Evolutionary conservation across 2,113 vertebrate genomes (phyloP).

Genomic region (Pristiophorus japonicus): DNA sequence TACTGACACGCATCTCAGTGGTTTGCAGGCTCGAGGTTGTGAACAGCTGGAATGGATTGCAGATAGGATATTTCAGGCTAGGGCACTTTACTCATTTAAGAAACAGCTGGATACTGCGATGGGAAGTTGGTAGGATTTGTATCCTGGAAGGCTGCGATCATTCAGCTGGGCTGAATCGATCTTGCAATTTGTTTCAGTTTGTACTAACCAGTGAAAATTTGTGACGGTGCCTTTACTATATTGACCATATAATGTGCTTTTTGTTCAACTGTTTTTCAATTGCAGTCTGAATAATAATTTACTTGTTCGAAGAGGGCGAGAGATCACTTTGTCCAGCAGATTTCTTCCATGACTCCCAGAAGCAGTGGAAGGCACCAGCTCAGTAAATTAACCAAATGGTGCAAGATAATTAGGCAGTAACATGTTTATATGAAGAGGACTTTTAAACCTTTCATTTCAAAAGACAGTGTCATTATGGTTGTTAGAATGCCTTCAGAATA

Average conservation of each 20-base stretch:
- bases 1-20: not conserved
- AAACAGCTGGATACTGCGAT: not conserved
- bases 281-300: not conserved
- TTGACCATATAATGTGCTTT: not conserved
- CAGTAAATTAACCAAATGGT: not conserved
- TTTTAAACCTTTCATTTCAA: conserved; percentile 5
- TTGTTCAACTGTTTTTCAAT: not conserved
- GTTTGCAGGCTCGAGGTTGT: not conserved
- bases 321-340: not conserved
- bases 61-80: not conserved
- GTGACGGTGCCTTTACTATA: not conserved
- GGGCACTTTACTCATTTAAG: not conserved
- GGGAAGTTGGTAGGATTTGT: not conserved
- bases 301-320: not conserved
- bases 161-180: not conserved
- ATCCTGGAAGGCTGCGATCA: not conserved
- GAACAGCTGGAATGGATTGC: not conserved
- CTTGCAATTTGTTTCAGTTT: not conserved
- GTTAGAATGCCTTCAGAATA: not conserved
- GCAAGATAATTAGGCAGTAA: conserved; percentile 4
- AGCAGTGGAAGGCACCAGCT: not conserved
- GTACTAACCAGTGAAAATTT: not conserved
- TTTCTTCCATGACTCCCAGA: not conserved
- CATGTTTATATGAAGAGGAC: not conserved
- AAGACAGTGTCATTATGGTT: not conserved